A percentile compares a stretch with the other conserved stretches of the same genome.
Evolutionary conservation across 2,797 vertebrate species (phyloP).

Genomic region (Hipposideros larvatus): DNA sequence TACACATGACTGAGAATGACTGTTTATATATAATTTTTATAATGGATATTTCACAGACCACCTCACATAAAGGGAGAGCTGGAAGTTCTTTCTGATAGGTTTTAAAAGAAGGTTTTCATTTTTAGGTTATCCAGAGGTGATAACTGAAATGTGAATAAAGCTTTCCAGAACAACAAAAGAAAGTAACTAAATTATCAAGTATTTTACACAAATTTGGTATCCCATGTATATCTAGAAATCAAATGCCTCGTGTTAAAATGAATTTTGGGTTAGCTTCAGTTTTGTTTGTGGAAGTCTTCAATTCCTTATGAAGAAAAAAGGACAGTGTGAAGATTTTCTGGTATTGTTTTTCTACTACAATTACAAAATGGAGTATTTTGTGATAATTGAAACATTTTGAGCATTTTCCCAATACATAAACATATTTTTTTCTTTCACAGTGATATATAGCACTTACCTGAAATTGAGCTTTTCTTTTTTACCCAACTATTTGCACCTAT

Average conservation of each 20-base stretch:
- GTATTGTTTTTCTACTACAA: background rate
- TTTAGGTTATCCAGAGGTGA: slow-evolving; percentile 16
- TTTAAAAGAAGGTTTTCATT: slow-evolving; percentile 20
- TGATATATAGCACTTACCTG: background rate
- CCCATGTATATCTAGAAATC: background rate
- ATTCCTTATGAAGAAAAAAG: background rate
- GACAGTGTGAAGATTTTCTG: background rate
- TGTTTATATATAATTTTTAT: background rate
- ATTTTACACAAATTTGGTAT: slow-evolving; percentile 25
- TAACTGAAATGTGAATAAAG: slow-evolving; percentile 25
- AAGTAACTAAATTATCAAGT: background rate
- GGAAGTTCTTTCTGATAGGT: background rate
- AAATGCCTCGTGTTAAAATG: slow-evolving; percentile 38
- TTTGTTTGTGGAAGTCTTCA: slow-evolving; percentile 40
- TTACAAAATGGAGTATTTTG: background rate
- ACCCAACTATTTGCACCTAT: background rate
- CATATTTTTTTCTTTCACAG: slow-evolving; percentile 23
- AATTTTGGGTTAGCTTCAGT: slow-evolving; percentile 39
- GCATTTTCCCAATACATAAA: background rate
- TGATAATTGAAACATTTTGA: background rate
- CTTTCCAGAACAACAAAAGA: background rate
- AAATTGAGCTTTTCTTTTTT: slow-evolving; percentile 33
- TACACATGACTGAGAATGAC: background rate
- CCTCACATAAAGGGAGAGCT: background rate
- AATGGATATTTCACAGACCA: background rate